Base-by-base conservation (phyloP, 2,888 invertebrate species). In the Apodemia mormo region DNA sequence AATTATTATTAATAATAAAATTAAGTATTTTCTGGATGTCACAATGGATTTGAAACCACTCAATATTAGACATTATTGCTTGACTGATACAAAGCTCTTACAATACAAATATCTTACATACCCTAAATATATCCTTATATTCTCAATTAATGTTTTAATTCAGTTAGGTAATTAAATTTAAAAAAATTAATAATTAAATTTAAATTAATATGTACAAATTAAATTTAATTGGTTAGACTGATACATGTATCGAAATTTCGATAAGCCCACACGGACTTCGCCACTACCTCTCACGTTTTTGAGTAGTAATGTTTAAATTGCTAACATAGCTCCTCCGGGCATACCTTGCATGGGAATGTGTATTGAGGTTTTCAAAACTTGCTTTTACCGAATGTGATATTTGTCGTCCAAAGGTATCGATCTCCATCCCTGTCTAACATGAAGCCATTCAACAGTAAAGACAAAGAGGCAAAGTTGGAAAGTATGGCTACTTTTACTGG, bases 251-350 rank as follows among this genome's bases (percentile, higher is more conserved):
- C 87, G 85, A 81, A 86, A 83, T 83, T 87, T 87, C 84, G 86
- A 78, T 82, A 84, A 85, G 90, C 86, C 90, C 91, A 90, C 92
- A 90, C 89, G 86, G 87, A 85, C 75, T 87, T 92, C 90, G 90
- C 88, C 87, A 86, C 85, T 89, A 88, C 89, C 82, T 92, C 90
- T 92, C 91, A 92, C 92, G 92, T 92, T 92, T 92, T 92, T 91
- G 88, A 90, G 91, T 88, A 86, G 88, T 91, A 90, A 92, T 92
- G 92, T 92, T 92, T 90, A 92, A 93, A 93, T 93, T 92, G 90
- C 87, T 85, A 86, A 84, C 90, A 91, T 92, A 87, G 87, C 91
- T 92, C 91, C 92, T 82, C 87, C 83, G 87, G 92, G 91, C 92
- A 89, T 91, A 88, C 88, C 90, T 86, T 82, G 89, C 92, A 92